Percentiles rank a stretch among this genome's conserved stretches.
Conservation (phyloP, 2,888 invertebrate genomes). For the Meta bourneti region DNA sequence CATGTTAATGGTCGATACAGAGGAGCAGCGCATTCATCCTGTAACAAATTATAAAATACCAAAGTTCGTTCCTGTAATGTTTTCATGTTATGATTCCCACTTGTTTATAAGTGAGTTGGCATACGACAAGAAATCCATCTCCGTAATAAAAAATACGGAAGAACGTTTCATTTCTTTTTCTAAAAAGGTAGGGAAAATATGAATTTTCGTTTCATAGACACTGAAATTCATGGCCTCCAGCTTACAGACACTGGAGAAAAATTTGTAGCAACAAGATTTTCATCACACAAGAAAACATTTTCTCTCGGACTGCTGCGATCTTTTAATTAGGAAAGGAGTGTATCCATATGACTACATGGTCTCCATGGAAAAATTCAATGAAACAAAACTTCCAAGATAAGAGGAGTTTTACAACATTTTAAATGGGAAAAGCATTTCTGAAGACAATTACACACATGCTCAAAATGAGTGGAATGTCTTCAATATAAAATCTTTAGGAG, state of each 20-base stretch:
- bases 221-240: neutral
- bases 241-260: neutral
- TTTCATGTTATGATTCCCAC: slow-evolving; percentile 15
- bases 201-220: no score
- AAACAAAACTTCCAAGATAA: neutral
- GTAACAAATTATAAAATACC: slow-evolving; percentile 3
- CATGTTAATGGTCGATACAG: neutral
- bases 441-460: neutral
- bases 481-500: no score
- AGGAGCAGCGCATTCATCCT: neutral
- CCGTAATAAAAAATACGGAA: neutral
- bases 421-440: neutral
- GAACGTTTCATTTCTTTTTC: neutral
- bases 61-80: neutral
- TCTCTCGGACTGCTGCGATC: neutral
- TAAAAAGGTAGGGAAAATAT: no score
- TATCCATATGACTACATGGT: slow-evolving; percentile 27
- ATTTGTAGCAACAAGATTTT: neutral
- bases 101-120: neutral
- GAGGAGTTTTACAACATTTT: slow-evolving; percentile 4
- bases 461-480: no score
- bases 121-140: neutral
- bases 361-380: slow-evolving; percentile 6
- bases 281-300: neutral
- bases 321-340: slow-evolving; percentile 1